A percentile compares a stretch with the other conserved stretches of the same genome.
Conservation (phyloP, 2,888 invertebrate species). For the Polymixis flavicincta region DNA sequence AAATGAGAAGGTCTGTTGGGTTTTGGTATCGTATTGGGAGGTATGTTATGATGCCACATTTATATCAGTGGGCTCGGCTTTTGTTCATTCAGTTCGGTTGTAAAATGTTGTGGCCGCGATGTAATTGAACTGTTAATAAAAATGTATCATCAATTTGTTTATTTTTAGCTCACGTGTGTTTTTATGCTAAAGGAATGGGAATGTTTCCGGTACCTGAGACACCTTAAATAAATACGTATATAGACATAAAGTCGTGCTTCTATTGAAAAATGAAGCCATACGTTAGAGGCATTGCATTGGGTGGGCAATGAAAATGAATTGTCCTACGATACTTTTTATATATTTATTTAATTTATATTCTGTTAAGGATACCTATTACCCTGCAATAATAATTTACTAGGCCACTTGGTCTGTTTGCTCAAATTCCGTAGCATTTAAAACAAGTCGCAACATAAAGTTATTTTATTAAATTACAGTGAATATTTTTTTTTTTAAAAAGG, state of each 20-base stretch:
- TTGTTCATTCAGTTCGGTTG: slow-evolving; percentile 69
- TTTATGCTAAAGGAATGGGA: slow-evolving; percentile 51
- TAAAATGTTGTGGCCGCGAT: slow-evolving; percentile 61
- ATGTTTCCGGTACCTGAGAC: slow-evolving; percentile 45
- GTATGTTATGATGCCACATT: slow-evolving; percentile 69
- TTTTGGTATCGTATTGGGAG: slow-evolving; percentile 71
- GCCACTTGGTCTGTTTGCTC: slow-evolving; percentile 2
- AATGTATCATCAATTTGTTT: slow-evolving; percentile 61
- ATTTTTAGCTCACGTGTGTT: slow-evolving; percentile 52
- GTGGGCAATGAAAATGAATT: slow-evolving; percentile 21
- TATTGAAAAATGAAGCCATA: slow-evolving; percentile 11
- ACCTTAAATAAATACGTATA: slow-evolving; percentile 14
- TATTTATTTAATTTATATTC: slow-evolving; percentile 7
- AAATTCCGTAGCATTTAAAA: slow-evolving; percentile 49
- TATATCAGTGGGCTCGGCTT: slow-evolving; percentile 67
- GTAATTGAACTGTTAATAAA: slow-evolving; percentile 65
- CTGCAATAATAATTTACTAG: slow-evolving; percentile 26
- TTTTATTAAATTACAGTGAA: slow-evolving; percentile 46
- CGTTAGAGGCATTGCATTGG: slow-evolving; percentile 22
- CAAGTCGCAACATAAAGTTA: slow-evolving; percentile 17
- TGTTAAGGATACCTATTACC: slow-evolving; percentile 6
- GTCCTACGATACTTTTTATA: background rate
- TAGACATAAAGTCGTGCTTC: background rate
- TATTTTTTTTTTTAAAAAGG: slow-evolving; percentile 38
- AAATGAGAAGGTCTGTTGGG: slow-evolving; percentile 69